Percentiles rank a stretch among this genome's conserved stretches.
Evolutionary conservation across 2,797 vertebrate genomes (phyloP).

Genomic region (Poeciliopsis presidionis): DNA sequence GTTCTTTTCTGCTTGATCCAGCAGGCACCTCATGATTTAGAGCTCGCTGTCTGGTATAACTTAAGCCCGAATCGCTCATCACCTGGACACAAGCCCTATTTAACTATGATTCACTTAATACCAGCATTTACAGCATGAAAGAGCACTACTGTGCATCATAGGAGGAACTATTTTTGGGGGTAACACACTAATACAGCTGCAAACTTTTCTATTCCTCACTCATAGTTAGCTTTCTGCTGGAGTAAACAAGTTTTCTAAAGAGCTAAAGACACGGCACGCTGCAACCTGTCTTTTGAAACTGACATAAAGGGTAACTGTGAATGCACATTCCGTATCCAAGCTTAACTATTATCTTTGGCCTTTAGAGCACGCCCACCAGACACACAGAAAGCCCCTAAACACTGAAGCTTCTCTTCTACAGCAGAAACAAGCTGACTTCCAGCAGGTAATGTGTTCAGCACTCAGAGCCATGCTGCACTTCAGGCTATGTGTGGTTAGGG

Average conservation of each 20-base stretch:
- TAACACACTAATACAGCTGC: conserved; percentile 24
- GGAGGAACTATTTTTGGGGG: conserved; percentile 20
- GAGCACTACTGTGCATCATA: conserved; percentile 22
- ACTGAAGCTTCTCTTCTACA: conserved; percentile 24
- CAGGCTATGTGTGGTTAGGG: conserved; percentile 12
- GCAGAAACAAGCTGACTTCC: conserved; percentile 15
- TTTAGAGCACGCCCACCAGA: conserved; percentile 27
- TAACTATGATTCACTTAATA: conserved; percentile 47
- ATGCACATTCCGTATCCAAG: conserved; percentile 51
- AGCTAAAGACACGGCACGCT: conserved; percentile 52
- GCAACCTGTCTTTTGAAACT: conserved; percentile 49
- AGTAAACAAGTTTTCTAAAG: conserved; percentile 43
- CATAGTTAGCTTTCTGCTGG: not conserved
- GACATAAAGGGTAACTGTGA: conserved; percentile 30
- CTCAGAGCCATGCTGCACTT: conserved; percentile 26
- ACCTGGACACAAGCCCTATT: conserved; percentile 41
- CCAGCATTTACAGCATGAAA: conserved; percentile 50
- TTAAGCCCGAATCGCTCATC: conserved; percentile 32
- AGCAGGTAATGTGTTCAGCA: not conserved
- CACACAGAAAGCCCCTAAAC: conserved; percentile 37
- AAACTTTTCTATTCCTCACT: conserved; percentile 1
- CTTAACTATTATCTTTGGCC: conserved; percentile 43
- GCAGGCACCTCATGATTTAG: conserved; percentile 15
- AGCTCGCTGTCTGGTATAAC: conserved; percentile 14
- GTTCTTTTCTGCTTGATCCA: conserved; percentile 16